Percentiles rank a stretch among this genome's conserved stretches.
Evolutionary conservation across 2,888 invertebrate genomes (phyloP).

Genomic region (Pegoplata infirma): DNA sequence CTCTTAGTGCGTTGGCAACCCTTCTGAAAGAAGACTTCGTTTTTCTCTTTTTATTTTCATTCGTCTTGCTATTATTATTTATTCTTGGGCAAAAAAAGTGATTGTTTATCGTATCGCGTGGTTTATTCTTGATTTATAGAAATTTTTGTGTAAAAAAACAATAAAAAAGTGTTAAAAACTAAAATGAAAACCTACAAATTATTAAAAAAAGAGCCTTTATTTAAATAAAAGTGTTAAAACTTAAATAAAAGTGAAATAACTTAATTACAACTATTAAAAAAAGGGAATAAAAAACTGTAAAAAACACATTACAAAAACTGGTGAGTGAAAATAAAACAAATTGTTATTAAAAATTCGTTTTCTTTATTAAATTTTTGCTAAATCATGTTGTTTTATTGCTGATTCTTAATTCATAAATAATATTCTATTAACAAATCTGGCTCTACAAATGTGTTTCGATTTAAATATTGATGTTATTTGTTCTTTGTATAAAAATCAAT

Average conservation of each 20-base stretch:
- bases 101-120: no score
- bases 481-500: constrained; percentile 8
- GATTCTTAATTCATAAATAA: not conserved
- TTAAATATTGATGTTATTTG: no score
- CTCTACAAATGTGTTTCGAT: not conserved
- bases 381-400: not conserved
- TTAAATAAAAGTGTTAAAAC: not conserved
- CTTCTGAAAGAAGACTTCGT: no score
- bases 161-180: constrained; percentile 1
- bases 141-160: not conserved
- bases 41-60: no score
- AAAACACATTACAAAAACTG: not conserved
- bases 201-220: constrained; percentile 27
- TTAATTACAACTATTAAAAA: no score
- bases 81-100: no score
- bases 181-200: not conserved
- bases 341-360: no score
- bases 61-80: no score
- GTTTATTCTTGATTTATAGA: constrained; percentile 10
- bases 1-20: no score
- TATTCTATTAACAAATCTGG: not conserved
- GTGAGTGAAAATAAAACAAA: not conserved
- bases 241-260: no score
- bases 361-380: not conserved
- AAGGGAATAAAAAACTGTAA: not conserved